Evolutionary conservation across 2,888 invertebrate genomes (phyloP).

Genomic region (Dynastes grantii): DNA sequence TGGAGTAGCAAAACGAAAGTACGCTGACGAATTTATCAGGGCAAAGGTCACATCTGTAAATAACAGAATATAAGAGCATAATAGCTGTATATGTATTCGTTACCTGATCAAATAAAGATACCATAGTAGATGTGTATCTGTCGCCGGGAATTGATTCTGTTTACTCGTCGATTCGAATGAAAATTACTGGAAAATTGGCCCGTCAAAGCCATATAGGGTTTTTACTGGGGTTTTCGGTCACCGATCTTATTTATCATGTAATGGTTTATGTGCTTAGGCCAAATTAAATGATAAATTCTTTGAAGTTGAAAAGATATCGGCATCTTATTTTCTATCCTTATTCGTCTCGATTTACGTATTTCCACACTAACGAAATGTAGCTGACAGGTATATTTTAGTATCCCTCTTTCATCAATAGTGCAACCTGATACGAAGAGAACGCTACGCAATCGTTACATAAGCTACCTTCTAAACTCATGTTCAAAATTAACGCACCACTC

Average conservation of each 20-base stretch:
- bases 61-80: conserved; percentile 28
- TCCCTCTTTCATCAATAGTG: no score
- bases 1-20: conserved; percentile 30
- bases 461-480: no score
- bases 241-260: conserved; percentile 28
- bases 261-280: background rate
- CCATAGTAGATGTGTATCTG: conserved; percentile 26
- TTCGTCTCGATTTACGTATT: no score
- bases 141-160: conserved; percentile 29
- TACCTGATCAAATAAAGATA: conserved; percentile 44
- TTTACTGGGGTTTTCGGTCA: conserved; percentile 15
- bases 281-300: conserved; percentile 22
- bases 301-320: background rate
- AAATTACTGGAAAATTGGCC: conserved; percentile 39
- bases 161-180: conserved; percentile 41
- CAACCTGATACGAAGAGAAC: no score
- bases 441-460: no score
- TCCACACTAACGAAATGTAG: no score
- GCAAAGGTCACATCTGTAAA: conserved; percentile 38
- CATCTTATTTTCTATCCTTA: no score
- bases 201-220: conserved; percentile 14
- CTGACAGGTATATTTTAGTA: no score
- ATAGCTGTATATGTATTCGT: conserved; percentile 15
- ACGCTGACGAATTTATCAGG: conserved; percentile 29
- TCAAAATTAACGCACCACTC: no score